Evolutionary conservation across 2,113 vertebrate genomes (phyloP).

Genomic region (Tylochromis polylepis): DNA sequence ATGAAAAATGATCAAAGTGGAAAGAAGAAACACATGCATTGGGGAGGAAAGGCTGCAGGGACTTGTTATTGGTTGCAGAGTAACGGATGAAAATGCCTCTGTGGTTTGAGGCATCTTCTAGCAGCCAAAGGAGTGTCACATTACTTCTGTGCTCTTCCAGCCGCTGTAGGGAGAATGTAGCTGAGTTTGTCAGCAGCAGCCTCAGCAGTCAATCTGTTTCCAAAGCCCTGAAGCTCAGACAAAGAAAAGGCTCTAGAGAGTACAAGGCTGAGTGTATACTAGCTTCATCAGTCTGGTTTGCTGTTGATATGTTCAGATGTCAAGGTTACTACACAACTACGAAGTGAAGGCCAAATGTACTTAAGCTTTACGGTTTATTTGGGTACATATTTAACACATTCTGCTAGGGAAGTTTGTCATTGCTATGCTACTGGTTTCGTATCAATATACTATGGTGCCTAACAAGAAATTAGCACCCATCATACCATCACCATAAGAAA

Average conservation of each 20-base stretch:
- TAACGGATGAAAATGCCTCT: slow-evolving; percentile 41
- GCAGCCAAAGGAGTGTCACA: slow-evolving; percentile 33
- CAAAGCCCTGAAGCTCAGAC: slow-evolving; percentile 33
- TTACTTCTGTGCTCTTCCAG: slow-evolving; percentile 24
- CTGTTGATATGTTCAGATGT: slow-evolving; percentile 10
- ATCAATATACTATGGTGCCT: background rate
- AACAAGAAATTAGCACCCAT: background rate
- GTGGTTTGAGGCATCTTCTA: slow-evolving; percentile 29
- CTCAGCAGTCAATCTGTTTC: slow-evolving; percentile 44
- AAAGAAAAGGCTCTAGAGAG: slow-evolving; percentile 28
- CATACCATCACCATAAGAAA: background rate
- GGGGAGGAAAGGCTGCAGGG: slow-evolving; percentile 24
- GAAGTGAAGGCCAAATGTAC: background rate
- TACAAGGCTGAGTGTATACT: background rate
- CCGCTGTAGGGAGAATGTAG: slow-evolving; percentile 26
- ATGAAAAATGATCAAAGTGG: slow-evolving; percentile 45
- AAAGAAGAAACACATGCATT: background rate
- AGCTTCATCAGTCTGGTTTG: slow-evolving; percentile 7
- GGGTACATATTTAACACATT: background rate
- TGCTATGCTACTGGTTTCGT: no score
- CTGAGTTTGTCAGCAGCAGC: slow-evolving; percentile 32
- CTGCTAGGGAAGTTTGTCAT: background rate
- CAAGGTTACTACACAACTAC: background rate
- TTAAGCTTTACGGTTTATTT: background rate
- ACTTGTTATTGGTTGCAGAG: slow-evolving; percentile 22